Base-by-base conservation (phyloP, 2,888 invertebrate species). In the Danaus chrysippus region DNA sequence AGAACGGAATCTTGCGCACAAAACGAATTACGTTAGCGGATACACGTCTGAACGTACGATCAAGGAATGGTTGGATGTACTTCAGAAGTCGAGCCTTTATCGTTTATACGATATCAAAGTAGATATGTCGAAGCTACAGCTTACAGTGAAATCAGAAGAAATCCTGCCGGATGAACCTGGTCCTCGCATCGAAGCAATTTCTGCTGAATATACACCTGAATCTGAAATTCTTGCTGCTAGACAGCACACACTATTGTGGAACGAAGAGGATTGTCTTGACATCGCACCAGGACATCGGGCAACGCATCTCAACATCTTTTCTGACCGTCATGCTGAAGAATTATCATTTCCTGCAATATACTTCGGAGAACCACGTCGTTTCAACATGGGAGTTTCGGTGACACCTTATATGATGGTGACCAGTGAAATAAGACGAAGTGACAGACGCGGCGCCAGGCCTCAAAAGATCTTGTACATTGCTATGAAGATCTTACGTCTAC, bases 341-440 rank as follows among this genome's bases (percentile, higher is more conserved):
- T 58, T 84, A 15, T 82, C 83, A 3, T 84, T 85, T 71, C 84
- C 83, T 5, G 10, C 72, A 9, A 84, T 84, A 70, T 86, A 86
- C 73, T 72, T 62, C 34, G 84, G 84, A 8, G 53, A 81, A 56
- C 70, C 70, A 1, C 70, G 82, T 58, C 64, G 55, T 3, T 83
- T 80, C 67, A 56, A 69, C 54, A 67, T 65, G 62, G 72, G 67
- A 12, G 65, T 82, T 67, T 59, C 61, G 61, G 76, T 76, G 3
- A 79, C 81, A 68, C 77, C 77, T 23, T 79, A 71, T 71, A 78
- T 76, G 78, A 44, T 44, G 44, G 78, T 78, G 5, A 73, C 77
- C 52, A 83, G 80, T 75, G 83, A 84, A 66, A 43, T 83, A 66
- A 68, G 81, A 69, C 73, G 82, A 3, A 19, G 68, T 55, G 83